These are phyloP conservation scores for Uromys caudimaculatus DNA, from an alignment of 2,797 vertebrate species.

Conservation along the genomic window DNA sequence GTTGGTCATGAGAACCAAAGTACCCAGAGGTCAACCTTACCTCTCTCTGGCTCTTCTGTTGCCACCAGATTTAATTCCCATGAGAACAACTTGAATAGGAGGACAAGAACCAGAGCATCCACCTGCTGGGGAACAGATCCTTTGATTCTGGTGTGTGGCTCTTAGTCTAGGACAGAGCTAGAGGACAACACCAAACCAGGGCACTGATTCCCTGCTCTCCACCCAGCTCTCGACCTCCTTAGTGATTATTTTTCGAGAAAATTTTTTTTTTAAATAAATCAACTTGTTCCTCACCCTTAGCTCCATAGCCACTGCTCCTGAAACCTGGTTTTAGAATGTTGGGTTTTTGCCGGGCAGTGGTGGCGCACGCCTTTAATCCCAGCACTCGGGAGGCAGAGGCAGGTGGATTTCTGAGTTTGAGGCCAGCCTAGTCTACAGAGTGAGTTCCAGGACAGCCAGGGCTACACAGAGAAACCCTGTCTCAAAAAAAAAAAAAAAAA, in stretches of 20 bases:
- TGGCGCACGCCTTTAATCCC: too few relatives aligned
- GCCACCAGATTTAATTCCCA: not conserved
- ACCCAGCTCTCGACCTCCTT: not conserved
- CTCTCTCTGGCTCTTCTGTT: not conserved
- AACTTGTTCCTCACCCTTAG: not conserved
- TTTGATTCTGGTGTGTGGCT: not conserved
- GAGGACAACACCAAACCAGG: too few relatives aligned
- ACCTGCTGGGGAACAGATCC: not conserved
- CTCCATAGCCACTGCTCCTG: not conserved
- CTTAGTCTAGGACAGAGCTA: not conserved
- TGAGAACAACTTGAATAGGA: fast-evolving
- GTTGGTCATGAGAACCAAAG: not conserved
- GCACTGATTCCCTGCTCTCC: not conserved
- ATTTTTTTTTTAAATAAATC: not conserved
- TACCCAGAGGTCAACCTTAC: not conserved
- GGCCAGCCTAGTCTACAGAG: too few relatives aligned
- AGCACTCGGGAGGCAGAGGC: too few relatives aligned
- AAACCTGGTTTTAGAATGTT: not conserved
- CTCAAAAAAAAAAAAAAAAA: too few relatives aligned
- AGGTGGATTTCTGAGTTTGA: too few relatives aligned
- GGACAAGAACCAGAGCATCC: not conserved
- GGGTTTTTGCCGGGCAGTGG: too few relatives aligned
- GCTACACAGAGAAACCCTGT: too few relatives aligned
- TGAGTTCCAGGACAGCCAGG: too few relatives aligned
- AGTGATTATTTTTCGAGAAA: not conserved